Base-by-base conservation (phyloP, 2,888 invertebrate species). In the Ellobium chinense region DNA sequence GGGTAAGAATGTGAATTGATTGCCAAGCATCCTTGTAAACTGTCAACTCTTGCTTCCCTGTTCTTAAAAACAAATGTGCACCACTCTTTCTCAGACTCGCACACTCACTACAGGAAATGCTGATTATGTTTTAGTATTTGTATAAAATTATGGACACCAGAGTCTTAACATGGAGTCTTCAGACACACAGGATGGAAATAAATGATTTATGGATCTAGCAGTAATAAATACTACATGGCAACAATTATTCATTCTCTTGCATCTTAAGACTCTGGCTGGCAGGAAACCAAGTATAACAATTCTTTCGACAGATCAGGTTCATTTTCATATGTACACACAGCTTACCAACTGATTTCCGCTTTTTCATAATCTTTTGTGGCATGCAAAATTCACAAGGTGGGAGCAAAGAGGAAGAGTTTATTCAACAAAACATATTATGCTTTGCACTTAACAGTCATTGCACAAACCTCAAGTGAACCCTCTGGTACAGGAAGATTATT, bases 211-310 rank as follows among this genome's bases (percentile, higher is more conserved):
- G 77, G 60, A 60, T 46, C 60, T 68, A 69, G 58, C 60, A 69
- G 77, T 60, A 60, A 77, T 77, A 77, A 77, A 77, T 77, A 77
- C 69, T 77, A 77, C 58, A 69, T 68, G 68, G 60, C 29, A 70
- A 56, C 56, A 65, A 9, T 29, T 31, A 34, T 39, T 63, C 46
- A 37, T 14, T 34, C n/a, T 0, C 24, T 29, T 3, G n/a, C 36
- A 72, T 31, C 27, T 14, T 12, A 37, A 37, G 2, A 37, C 58
- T 29, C 74, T 29, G 39, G 18, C 62, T 62, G 54, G 62, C 63
- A 63, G 46, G 46, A 46, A 46, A 46, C 46, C 7, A 46, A 46
- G 46, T 46, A 46, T 18, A 46, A 46, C 46, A 46, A 46, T 12
- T 46, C 9, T 7, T 7, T 46, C 18, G 9, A 46, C 46, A 46